These are phyloP conservation scores for Thryonomys swinderianus DNA, from an alignment of 2,113 vertebrate species.

Conservation along the genomic window DNA sequence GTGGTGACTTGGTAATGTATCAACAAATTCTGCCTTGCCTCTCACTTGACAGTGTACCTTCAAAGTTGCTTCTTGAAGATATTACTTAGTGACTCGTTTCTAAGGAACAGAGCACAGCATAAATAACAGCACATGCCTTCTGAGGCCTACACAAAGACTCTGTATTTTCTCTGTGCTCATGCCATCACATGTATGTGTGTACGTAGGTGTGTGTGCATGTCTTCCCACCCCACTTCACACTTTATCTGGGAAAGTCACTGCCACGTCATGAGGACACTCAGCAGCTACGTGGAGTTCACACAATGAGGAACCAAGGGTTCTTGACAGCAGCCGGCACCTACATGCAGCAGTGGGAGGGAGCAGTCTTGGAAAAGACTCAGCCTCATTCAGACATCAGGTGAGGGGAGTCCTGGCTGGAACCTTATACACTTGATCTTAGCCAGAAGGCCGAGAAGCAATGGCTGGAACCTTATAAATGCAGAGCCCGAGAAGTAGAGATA, in stretches of 20 bases:
- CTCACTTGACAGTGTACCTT: background rate
- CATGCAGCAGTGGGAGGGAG: background rate
- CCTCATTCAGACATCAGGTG: background rate
- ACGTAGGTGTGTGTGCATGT: background rate
- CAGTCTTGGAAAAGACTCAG: background rate
- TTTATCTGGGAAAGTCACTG: background rate
- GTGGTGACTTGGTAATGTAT: too few relatives aligned
- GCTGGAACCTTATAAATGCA: background rate
- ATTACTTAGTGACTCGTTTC: background rate
- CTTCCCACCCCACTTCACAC: accelerated
- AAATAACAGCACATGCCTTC: background rate
- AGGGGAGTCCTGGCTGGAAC: background rate
- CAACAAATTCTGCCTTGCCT: background rate
- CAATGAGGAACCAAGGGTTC: background rate
- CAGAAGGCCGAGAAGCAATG: too few relatives aligned
- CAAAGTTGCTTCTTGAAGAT: background rate
- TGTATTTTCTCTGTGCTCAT: background rate
- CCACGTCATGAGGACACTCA: background rate
- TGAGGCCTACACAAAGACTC: background rate
- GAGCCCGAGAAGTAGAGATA: background rate
- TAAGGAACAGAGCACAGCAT: background rate
- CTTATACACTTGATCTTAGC: too few relatives aligned
- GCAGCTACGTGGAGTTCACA: background rate
- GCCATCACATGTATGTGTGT: background rate
- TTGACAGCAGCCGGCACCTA: background rate